Percentiles rank a stretch among this genome's conserved stretches.
phyloP scores from a whole-genome alignment of 2,888 invertebrate species.

The Acanthacorydalis orientalis region DNA sequence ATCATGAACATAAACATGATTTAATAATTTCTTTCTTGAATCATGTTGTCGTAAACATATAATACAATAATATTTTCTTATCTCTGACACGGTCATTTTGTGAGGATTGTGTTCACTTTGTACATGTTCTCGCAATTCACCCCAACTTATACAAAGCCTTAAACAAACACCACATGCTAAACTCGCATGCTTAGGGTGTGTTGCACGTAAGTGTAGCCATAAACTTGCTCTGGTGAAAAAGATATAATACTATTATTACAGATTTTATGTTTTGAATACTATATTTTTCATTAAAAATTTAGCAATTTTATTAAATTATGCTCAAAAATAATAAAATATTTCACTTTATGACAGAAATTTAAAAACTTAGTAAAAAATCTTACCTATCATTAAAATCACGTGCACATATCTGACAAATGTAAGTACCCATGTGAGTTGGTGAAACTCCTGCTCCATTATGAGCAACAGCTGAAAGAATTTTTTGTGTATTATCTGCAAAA shows the following conservation, averaged over 20 bases:
- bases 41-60: slow-evolving; percentile 38
- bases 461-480: background rate
- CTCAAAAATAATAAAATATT: no score
- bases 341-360: no score
- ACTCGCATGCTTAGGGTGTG: slow-evolving; percentile 32
- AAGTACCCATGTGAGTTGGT: background rate
- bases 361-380: no score
- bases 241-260: slow-evolving; percentile 30
- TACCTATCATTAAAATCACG: slow-evolving; percentile 25
- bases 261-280: no score
- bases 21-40: slow-evolving; percentile 31
- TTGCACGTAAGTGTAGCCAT: slow-evolving; percentile 34
- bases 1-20: slow-evolving; percentile 36
- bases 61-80: slow-evolving; percentile 27
- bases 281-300: no score
- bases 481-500: slow-evolving; percentile 4
- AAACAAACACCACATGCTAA: slow-evolving; percentile 37
- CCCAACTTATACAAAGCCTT: slow-evolving; percentile 29
- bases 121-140: slow-evolving; percentile 31
- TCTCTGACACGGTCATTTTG: slow-evolving; percentile 22
- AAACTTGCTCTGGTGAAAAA: slow-evolving; percentile 32
- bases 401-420: slow-evolving; percentile 26
- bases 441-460: no score
- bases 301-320: no score
- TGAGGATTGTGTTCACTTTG: slow-evolving; percentile 28